These are phyloP conservation scores for Micronycteris hirsuta DNA, from an alignment of 2,113 vertebrate genomes.

Conservation along the genomic window DNA sequence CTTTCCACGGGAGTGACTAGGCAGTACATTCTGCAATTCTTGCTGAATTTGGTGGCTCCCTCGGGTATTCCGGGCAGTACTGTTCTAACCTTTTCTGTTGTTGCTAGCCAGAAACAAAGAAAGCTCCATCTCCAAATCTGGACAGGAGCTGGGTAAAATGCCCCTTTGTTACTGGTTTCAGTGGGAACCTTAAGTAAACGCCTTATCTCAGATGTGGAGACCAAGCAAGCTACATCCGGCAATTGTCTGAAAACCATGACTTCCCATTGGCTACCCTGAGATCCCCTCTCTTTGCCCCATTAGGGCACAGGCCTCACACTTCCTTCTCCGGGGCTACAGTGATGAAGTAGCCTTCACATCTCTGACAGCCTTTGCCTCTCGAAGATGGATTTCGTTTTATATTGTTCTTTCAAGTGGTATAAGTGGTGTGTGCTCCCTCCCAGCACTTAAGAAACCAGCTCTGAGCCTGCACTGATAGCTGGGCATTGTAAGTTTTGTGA, in stretches of 20 bases:
- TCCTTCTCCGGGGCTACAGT: not conserved
- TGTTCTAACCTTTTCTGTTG: not conserved
- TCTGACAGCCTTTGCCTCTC: not conserved
- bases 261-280: not conserved
- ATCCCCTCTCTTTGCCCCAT: not conserved
- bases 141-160: not conserved
- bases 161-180: not conserved
- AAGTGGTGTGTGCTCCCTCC: not conserved
- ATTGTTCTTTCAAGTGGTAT: constrained; percentile 14
- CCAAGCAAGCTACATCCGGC: constrained; percentile 10
- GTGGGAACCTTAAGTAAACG: not conserved
- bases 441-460: not conserved
- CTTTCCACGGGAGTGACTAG: not conserved
- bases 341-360: constrained; percentile 28
- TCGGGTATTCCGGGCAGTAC: not conserved
- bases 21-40: not conserved
- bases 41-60: not conserved
- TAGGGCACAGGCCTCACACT: not conserved
- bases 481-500: not conserved
- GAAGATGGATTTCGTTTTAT: constrained; percentile 14
- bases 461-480: not conserved
- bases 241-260: constrained; percentile 28
- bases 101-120: not conserved
- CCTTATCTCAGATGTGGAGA: constrained; percentile 15
- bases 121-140: not conserved